Evolutionary conservation across 1,140 invertebrate genomes (phyloP).

Genomic region (Goniozus legneri): DNA sequence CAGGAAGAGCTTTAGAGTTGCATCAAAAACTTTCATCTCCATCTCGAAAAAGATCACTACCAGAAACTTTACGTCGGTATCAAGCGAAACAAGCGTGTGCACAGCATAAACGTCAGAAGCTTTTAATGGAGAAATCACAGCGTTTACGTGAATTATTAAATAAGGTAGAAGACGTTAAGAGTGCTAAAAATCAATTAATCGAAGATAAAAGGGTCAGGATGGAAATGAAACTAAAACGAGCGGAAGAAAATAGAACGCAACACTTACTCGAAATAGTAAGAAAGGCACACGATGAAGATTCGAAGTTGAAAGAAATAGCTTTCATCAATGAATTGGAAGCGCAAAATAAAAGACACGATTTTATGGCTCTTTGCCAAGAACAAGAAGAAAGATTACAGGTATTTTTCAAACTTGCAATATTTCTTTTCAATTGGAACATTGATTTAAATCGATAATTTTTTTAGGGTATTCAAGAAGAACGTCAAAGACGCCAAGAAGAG

Average conservation of each 20-base stretch:
- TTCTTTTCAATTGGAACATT: background rate
- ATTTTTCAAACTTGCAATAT: slow-evolving; percentile 2
- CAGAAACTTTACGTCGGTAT: slow-evolving; percentile 75
- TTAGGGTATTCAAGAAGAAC: slow-evolving; percentile 63
- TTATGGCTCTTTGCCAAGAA: slow-evolving; percentile 77
- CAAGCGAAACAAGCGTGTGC: slow-evolving; percentile 87
- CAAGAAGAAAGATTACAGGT: slow-evolving; percentile 79
- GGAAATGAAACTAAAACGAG: slow-evolving; percentile 81
- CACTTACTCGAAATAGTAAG: slow-evolving; percentile 78
- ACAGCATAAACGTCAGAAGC: slow-evolving; percentile 70
- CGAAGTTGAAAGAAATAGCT: slow-evolving; percentile 94
- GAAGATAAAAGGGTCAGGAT: slow-evolving; percentile 80
- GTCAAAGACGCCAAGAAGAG: slow-evolving; percentile 75
- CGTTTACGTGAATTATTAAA: slow-evolving; percentile 82
- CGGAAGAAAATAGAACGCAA: slow-evolving; percentile 86
- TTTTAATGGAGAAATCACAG: slow-evolving; percentile 80
- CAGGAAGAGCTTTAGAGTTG: slow-evolving; percentile 83
- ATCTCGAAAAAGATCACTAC: slow-evolving; percentile 74
- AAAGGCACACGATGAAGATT: slow-evolving; percentile 96
- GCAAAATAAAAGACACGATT: slow-evolving; percentile 90
- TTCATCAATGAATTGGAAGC: slow-evolving; percentile 97
- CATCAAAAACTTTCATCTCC: slow-evolving; percentile 93
- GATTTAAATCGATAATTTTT: background rate
- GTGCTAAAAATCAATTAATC: slow-evolving; percentile 79
- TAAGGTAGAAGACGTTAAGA: slow-evolving; percentile 87